Base-by-base conservation (phyloP, 2,797 vertebrate species). In the Eleutherodactylus coqui region DNA sequence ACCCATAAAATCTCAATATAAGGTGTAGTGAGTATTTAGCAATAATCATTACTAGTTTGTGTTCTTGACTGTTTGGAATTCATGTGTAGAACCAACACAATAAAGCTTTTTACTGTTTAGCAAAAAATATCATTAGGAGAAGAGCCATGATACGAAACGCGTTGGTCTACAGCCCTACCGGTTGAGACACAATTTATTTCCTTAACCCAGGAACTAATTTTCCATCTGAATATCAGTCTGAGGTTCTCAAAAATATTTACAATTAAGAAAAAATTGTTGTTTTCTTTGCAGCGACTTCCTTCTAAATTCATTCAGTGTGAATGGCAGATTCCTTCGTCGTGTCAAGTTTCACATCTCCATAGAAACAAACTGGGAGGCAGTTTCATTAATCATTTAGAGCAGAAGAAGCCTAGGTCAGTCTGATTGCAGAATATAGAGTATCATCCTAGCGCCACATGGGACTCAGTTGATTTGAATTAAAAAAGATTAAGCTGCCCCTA, bases 341-440 rank as follows among this genome's bases (percentile, higher is more conserved):
- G 96, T 99, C 95, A 5, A 94, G 95, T 99, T 99, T 98, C 98
- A 89, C 89, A 95, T 99, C 97, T 95, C 97, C 96, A 96, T 98
- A 95, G 97, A 96, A 96, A 99, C 98, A 92, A 96, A 96, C 95
- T 95, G 95, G 95, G 96, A 99, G 98, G 97, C 97, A 97, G 96
- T 97, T 98, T 97, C 98, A 99, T 99, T 98, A 99, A 99, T 99
- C 98, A 99, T 99, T 99, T 98, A 99, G 96, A 98, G 96, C 96
- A 93, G 93, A 93, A 97, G 95, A 96, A 97, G 97, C 97, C 97
- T 97, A 98, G 98, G 98, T 98, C 98, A 98, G 97, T 96, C 97
- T 99, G 97, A 99, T 98, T 99, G 97, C 96, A 95, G 96, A 96
- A 96, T 97, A 98, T 99, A 97, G 95, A 95, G 97, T 99, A 97